A percentile compares a stretch with the other conserved stretches of the same genome.
phyloP scores from a whole-genome alignment of 1,140 invertebrate genomes.

The Eurytemora carolleeae region DNA sequence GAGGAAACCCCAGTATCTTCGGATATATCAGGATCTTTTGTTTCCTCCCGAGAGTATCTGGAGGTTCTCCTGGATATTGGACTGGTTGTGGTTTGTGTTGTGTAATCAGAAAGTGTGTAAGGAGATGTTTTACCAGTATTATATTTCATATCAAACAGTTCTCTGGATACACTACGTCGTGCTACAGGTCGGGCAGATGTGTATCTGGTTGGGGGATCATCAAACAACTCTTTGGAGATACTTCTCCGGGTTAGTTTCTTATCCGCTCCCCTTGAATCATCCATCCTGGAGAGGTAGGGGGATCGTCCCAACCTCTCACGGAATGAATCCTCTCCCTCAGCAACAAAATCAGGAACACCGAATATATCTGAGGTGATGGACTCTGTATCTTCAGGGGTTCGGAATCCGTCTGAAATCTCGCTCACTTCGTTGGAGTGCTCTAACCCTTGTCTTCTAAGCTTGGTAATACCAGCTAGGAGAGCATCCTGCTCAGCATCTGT shows the following conservation, averaged over 20 bases:
- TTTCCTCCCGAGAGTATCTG: not conserved
- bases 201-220: not conserved
- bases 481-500: slow-evolving; percentile 1
- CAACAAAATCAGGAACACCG: not conserved
- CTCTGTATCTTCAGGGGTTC: slow-evolving; percentile 3
- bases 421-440: not conserved
- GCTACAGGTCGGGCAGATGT: not conserved
- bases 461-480: not conserved
- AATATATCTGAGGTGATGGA: slow-evolving; percentile 2
- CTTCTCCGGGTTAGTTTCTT: not conserved
- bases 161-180: slow-evolving; percentile 4
- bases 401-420: slow-evolving; percentile 10
- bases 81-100: not conserved
- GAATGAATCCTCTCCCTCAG: not conserved
- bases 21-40: not conserved
- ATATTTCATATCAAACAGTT: slow-evolving; percentile 2
- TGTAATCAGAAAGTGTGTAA: not conserved
- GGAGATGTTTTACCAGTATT: not conserved
- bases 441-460: not conserved
- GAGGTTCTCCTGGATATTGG: not conserved
- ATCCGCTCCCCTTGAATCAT: not conserved
- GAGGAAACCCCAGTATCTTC: not conserved
- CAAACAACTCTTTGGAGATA: not conserved
- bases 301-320: not conserved
- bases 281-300: not conserved